phyloP scores from a whole-genome alignment of 2,888 invertebrate species.

The Blomia tropicalis region DNA sequence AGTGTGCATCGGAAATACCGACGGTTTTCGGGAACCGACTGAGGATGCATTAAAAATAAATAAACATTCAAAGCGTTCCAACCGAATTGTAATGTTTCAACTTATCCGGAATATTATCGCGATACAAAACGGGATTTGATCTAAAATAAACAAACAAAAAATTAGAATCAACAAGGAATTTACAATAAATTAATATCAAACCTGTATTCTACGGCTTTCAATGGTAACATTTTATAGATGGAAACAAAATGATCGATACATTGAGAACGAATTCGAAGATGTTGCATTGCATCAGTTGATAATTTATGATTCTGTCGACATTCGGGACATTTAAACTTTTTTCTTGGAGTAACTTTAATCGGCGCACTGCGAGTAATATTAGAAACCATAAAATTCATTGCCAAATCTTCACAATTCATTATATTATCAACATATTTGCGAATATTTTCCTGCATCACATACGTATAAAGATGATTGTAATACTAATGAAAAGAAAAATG shows the following conservation, averaged over 20 bases:
- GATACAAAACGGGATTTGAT: constrained; percentile 83
- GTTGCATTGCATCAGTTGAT: constrained; percentile 52
- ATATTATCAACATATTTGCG: constrained; percentile 78
- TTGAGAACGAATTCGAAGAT: constrained; percentile 78
- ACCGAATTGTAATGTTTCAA: constrained; percentile 73
- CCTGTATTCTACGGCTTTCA: constrained; percentile 65
- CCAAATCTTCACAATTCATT: constrained; percentile 96
- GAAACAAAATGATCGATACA: constrained; percentile 66
- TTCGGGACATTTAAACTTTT: constrained; percentile 91
- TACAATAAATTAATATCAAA: constrained; percentile 8
- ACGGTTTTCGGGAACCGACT: too few relatives aligned
- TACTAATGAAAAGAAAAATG: constrained; percentile 41
- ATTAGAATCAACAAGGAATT: neutral
- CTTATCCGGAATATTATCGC: constrained; percentile 65
- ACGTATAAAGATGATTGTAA: constrained; percentile 85
- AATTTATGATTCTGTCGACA: constrained; percentile 77
- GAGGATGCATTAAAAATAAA: too few relatives aligned
- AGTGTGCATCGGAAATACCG: too few relatives aligned
- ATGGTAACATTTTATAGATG: constrained; percentile 70
- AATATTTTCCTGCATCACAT: constrained; percentile 65
- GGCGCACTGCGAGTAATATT: constrained; percentile 84
- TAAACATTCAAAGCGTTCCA: too few relatives aligned
- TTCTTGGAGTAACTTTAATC: constrained; percentile 67
- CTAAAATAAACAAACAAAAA: constrained; percentile 34
- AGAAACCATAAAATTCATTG: constrained; percentile 81